Conservation (phyloP, 2,797 vertebrate genomes). For the Mastacembelus armatus region DNA sequence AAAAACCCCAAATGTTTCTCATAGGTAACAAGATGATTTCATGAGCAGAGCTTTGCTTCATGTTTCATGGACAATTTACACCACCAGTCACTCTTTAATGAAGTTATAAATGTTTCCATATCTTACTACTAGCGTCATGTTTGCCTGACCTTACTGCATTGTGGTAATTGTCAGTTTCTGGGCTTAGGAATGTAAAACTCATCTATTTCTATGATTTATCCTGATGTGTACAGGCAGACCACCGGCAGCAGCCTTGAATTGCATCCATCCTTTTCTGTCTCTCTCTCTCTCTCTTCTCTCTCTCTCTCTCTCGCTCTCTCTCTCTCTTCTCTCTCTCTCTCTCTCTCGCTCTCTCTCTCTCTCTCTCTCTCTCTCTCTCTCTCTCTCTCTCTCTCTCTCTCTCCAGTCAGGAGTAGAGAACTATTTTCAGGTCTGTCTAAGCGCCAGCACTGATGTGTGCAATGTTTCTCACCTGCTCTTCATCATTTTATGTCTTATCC, state of each 20-base stretch:
- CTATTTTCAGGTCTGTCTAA: conserved; percentile 75
- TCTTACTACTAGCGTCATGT: conserved; percentile 57
- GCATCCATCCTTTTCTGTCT: conserved; percentile 69
- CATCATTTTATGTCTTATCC: conserved; percentile 81
- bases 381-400: conserved; percentile 65
- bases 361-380: conserved; percentile 64
- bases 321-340: too few relatives aligned
- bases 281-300: too few relatives aligned
- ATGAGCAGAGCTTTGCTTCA: conserved; percentile 41
- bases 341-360: conserved; percentile 65
- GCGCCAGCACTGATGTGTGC: conserved; percentile 77
- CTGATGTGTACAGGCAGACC: conserved; percentile 60
- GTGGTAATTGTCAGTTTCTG: conserved; percentile 69
- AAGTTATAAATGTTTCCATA: conserved; percentile 51
- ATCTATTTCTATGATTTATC: conserved; percentile 71
- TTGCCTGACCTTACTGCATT: conserved; percentile 49
- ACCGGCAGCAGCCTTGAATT: conserved; percentile 62
- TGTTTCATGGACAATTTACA: conserved; percentile 39
- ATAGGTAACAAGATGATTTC: conserved; percentile 30
- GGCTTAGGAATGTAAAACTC: conserved; percentile 64
- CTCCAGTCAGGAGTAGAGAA: conserved; percentile 72
- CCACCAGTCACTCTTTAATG: conserved; percentile 54
- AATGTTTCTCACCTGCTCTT: conserved; percentile 80
- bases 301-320: too few relatives aligned
- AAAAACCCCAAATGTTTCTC: conserved; percentile 9